phyloP scores from a whole-genome alignment of 2,113 vertebrate genomes.

The human (Homo sapiens) region DNA sequence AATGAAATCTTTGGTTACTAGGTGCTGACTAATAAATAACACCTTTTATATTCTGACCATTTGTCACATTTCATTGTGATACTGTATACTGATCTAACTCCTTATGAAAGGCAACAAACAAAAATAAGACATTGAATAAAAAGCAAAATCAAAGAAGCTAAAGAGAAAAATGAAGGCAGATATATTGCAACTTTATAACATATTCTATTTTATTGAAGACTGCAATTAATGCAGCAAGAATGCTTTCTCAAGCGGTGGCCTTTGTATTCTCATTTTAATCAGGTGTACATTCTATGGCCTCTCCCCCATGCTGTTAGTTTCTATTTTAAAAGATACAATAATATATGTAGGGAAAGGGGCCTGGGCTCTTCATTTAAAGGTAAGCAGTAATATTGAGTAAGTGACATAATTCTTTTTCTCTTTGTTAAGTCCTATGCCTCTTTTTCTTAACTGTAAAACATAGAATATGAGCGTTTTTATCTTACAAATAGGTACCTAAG shows the following conservation, averaged over 20 bases:
- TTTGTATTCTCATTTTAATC: background rate
- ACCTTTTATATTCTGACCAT: background rate
- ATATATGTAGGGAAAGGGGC: background rate
- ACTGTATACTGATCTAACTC: background rate
- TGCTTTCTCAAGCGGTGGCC: background rate
- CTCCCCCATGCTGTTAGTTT: background rate
- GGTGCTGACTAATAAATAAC: background rate
- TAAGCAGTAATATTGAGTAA: background rate
- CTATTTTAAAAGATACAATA: background rate
- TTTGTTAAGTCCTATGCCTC: background rate
- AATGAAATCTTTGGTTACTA: background rate
- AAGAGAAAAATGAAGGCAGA: background rate
- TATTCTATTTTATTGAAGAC: background rate
- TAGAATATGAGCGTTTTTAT: constrained; percentile 32
- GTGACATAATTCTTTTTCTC: background rate
- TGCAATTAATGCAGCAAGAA: background rate
- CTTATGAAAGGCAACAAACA: background rate
- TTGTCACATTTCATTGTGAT: background rate
- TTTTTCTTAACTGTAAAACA: background rate
- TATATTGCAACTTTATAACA: background rate
- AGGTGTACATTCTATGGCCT: background rate
- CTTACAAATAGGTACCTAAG: background rate
- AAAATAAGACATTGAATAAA: background rate
- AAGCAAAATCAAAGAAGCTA: background rate
- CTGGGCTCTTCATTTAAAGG: background rate